Conservation (phyloP, 2,797 vertebrate genomes). For the Syncerus caffer region DNA sequence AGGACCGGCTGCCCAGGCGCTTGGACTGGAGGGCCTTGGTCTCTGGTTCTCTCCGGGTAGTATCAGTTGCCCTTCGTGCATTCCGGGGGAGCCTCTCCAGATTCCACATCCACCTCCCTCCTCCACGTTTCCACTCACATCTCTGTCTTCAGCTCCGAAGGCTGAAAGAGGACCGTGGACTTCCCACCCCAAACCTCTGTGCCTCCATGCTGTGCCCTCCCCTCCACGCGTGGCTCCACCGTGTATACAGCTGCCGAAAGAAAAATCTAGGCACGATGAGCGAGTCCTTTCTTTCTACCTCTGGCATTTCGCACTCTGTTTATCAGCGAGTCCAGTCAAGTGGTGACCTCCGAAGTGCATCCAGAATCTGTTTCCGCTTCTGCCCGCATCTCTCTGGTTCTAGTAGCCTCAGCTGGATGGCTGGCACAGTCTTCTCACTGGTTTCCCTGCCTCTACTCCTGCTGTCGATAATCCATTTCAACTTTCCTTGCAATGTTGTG, state of each 20-base stretch:
- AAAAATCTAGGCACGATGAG: not conserved
- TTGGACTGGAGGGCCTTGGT: not conserved
- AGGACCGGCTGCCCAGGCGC: not conserved
- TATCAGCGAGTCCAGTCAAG: not conserved
- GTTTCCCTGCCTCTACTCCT: not conserved
- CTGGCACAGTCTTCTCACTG: not conserved
- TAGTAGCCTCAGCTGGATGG: not conserved
- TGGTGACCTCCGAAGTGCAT: not conserved
- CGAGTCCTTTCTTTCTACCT: not conserved
- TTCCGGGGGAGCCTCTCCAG: not conserved
- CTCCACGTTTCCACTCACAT: not conserved
- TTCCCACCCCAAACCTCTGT: not conserved
- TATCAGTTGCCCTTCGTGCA: not conserved
- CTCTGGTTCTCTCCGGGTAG: not conserved
- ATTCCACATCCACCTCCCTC: not conserved
- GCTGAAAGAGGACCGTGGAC: not conserved
- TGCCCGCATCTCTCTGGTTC: not conserved
- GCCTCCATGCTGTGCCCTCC: not conserved
- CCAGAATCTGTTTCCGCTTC: not conserved
- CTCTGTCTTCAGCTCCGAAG: not conserved
- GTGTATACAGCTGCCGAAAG: not conserved
- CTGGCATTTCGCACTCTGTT: not conserved
- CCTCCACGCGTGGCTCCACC: fast-evolving
- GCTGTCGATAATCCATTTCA: not conserved
- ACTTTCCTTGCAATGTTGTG: not conserved